phyloP scores from a whole-genome alignment of 2,113 vertebrate species.

The Nycticryphes semicollaris region DNA sequence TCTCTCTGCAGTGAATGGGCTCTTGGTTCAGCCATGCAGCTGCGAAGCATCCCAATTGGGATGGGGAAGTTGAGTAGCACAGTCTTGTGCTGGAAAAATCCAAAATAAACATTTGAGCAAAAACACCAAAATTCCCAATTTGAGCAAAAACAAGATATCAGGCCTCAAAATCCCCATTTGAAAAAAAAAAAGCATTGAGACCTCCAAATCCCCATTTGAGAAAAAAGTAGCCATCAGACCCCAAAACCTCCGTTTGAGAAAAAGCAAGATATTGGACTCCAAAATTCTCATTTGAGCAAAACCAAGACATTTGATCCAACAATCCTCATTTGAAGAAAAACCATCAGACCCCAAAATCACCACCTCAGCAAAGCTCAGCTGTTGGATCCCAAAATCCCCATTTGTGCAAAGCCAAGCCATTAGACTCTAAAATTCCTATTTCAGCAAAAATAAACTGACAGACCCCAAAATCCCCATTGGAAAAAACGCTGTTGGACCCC shows the following conservation, averaged over 20 bases:
- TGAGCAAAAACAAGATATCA: fast-evolving
- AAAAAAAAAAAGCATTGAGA: not conserved
- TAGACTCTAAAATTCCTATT: not conserved
- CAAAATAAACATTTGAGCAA: not conserved
- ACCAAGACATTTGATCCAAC: no score
- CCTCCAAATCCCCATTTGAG: not conserved
- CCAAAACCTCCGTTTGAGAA: not conserved
- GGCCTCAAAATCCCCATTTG: not conserved
- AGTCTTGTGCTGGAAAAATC: not conserved
- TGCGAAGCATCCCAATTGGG: not conserved
- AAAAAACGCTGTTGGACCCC: no score
- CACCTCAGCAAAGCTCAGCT: not conserved
- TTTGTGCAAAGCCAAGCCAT: not conserved
- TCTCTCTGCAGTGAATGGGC: not conserved
- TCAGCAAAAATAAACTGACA: not conserved
- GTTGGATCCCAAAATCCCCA: not conserved
- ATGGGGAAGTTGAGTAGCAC: not conserved
- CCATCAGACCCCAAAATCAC: not conserved
- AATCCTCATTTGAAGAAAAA: not conserved
- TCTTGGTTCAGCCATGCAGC: not conserved
- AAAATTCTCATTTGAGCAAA: no score
- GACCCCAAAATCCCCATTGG: not conserved
- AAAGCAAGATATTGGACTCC: not conserved
- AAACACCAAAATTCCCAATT: not conserved
- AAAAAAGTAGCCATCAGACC: not conserved